These are phyloP conservation scores for Protobothrops mucrosquamatus DNA, from an alignment of 2,113 vertebrate species.

Conservation along the genomic window DNA sequence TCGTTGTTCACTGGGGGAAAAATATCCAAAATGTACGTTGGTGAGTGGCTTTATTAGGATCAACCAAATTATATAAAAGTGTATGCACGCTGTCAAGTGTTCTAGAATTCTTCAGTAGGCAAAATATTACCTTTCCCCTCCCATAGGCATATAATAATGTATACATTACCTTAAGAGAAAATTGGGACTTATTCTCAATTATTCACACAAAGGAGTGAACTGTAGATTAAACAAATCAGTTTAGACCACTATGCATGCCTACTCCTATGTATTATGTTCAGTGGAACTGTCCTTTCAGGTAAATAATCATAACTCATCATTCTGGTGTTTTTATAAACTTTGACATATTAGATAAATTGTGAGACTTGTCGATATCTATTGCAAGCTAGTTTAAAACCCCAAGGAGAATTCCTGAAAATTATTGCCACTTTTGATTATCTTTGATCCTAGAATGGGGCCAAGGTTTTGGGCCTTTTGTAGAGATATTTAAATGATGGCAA, in stretches of 20 bases:
- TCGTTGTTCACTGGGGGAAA: not conserved
- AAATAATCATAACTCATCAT: not conserved
- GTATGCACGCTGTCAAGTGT: not conserved
- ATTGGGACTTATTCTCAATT: not conserved
- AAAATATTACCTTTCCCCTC: not conserved
- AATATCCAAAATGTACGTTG: not conserved
- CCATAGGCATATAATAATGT: not conserved
- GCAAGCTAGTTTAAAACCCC: not conserved
- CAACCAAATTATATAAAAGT: not conserved
- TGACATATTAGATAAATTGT: not conserved
- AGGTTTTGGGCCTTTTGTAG: conserved; percentile 32
- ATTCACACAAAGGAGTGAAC: not conserved
- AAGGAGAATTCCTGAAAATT: not conserved
- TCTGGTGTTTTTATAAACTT: not conserved
- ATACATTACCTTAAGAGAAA: not conserved
- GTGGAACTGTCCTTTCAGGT: not conserved
- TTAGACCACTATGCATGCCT: not conserved
- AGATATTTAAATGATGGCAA: not conserved
- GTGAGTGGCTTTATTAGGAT: not conserved
- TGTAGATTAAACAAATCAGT: not conserved
- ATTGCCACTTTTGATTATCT: not conserved
- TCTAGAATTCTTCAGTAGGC: not conserved
- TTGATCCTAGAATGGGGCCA: conserved; percentile 29
- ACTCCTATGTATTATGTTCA: not conserved
- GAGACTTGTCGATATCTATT: not conserved